Evolutionary conservation across 2,113 vertebrate species (phyloP).

Genomic region (Mastomys coucha): DNA sequence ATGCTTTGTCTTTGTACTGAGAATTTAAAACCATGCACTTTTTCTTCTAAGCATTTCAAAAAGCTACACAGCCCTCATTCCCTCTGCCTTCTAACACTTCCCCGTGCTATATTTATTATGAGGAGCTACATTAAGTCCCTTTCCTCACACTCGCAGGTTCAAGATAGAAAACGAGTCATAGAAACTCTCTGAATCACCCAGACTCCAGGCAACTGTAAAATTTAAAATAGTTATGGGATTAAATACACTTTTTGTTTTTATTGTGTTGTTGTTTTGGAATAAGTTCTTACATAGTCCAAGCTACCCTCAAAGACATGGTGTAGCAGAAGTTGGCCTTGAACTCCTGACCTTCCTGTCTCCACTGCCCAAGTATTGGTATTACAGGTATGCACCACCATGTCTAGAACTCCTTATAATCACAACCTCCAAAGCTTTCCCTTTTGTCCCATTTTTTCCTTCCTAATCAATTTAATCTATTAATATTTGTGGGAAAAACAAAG

Average conservation of each 20-base stretch:
- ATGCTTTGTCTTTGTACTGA: background rate
- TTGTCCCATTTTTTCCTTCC: background rate
- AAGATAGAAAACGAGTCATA: background rate
- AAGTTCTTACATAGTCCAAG: background rate
- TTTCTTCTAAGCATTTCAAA: conserved; percentile 43
- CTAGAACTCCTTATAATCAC: background rate
- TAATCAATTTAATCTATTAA: background rate
- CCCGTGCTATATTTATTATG: background rate
- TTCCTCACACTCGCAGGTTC: background rate
- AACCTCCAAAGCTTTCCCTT: background rate
- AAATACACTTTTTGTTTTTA: background rate
- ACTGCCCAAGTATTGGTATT: background rate
- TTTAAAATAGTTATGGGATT: background rate
- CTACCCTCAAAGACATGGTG: background rate
- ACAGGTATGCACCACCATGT: no score
- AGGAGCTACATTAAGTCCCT: background rate
- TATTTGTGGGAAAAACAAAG: background rate
- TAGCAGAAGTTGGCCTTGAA: background rate
- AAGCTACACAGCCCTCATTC: background rate
- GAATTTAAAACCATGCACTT: background rate
- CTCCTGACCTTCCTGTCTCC: background rate
- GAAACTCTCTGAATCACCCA: background rate
- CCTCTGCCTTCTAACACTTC: background rate
- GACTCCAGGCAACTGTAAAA: background rate
- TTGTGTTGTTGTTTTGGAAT: background rate